Percentiles rank a stretch among this genome's conserved stretches.
Conservation (phyloP, 2,888 invertebrate species). For the Pseudococcus jackbeardsleyi region DNA sequence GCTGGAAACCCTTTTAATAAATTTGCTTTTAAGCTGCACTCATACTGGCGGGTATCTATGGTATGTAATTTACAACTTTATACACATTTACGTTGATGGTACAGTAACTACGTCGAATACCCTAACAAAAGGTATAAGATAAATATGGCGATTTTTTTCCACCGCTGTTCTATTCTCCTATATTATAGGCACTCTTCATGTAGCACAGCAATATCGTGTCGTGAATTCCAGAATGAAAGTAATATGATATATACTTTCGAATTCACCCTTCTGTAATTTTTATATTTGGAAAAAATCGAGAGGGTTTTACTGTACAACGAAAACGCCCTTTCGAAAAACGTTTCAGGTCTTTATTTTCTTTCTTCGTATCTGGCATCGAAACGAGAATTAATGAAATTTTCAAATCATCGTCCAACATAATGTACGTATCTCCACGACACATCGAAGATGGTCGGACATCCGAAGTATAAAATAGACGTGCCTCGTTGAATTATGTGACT, state of each 20-base stretch:
- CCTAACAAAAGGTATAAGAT: constrained; percentile 17
- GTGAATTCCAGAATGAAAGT: constrained; percentile 12
- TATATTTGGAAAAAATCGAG: constrained; percentile 10
- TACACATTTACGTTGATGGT: constrained; percentile 37
- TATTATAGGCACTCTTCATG: background rate
- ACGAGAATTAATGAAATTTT: background rate
- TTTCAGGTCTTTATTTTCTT: background rate
- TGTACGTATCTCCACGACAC: background rate
- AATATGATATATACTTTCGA: constrained; percentile 22
- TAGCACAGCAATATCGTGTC: background rate
- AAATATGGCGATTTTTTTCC: constrained; percentile 20
- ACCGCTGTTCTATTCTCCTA: background rate
- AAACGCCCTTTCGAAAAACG: background rate
- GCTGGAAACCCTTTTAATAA: constrained; percentile 30
- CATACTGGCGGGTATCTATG: constrained; percentile 19
- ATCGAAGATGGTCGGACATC: background rate
- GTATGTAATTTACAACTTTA: constrained; percentile 46
- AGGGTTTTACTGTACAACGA: background rate
- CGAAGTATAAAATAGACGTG: background rate
- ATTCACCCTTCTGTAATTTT: constrained; percentile 10
- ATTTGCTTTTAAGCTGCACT: constrained; percentile 40
- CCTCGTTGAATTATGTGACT: background rate
- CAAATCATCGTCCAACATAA: background rate
- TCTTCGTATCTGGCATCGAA: background rate
- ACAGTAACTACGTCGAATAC: background rate